phyloP scores from a whole-genome alignment of 2,888 invertebrate genomes.

The Cryptus armator region DNA sequence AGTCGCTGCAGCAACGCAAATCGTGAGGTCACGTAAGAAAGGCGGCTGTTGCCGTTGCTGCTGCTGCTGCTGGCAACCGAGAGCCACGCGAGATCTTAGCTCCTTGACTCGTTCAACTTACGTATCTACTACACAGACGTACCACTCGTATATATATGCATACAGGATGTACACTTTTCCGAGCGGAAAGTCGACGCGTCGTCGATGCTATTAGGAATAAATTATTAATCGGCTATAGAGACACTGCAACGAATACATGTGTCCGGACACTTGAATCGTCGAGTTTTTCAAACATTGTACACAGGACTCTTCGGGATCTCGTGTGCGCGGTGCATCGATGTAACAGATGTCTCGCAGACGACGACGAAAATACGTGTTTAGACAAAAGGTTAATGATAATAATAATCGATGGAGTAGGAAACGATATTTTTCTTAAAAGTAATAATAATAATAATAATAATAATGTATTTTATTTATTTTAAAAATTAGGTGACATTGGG shows the following conservation, averaged over 20 bases:
- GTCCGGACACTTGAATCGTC: constrained; percentile 61
- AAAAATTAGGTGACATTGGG: too few species aligned
- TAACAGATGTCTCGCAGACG: constrained; percentile 67
- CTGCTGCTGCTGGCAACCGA: not conserved
- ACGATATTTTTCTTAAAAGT: too few species aligned
- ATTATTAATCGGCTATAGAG: not conserved
- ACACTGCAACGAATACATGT: constrained; percentile 51
- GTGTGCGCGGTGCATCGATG: constrained; percentile 43
- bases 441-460: too few species aligned
- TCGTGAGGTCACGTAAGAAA: constrained; percentile 68
- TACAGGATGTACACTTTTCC: not conserved
- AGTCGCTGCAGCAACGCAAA: constrained; percentile 66
- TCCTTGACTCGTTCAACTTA: constrained; percentile 13
- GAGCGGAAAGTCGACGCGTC: not conserved
- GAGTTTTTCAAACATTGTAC: constrained; percentile 11
- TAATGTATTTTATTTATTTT: too few species aligned
- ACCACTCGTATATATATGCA: not conserved
- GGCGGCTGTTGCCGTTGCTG: constrained; percentile 35
- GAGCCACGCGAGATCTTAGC: constrained; percentile 9
- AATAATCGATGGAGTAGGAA: constrained; percentile 3
- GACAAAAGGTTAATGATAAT: constrained; percentile 47
- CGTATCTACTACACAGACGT: not conserved
- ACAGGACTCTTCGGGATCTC: not conserved
- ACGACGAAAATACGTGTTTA: constrained; percentile 24
- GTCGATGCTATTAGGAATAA: not conserved